Evolutionary conservation across 2,113 vertebrate species (phyloP).

Genomic region (Phoxinus phoxinus): DNA sequence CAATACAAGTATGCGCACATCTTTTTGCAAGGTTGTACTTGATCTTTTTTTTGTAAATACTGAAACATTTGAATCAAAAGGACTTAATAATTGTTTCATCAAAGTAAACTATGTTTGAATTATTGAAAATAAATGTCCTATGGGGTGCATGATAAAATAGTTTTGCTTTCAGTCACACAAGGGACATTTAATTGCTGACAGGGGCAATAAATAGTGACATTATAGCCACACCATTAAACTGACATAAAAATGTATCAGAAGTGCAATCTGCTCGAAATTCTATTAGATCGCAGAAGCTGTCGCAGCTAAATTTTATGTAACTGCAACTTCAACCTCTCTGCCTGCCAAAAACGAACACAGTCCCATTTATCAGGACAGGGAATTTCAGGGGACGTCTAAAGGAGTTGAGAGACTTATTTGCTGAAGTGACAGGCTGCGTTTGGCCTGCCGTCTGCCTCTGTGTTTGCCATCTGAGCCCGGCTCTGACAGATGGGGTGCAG

Average conservation of each 20-base stretch:
- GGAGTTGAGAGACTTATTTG: constrained; percentile 61
- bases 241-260: constrained; percentile 10
- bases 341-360: constrained; percentile 55
- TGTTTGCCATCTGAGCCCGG: constrained; percentile 59
- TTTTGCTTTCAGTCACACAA: background rate
- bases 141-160: background rate
- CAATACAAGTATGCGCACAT: too few species aligned
- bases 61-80: background rate
- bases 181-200: background rate
- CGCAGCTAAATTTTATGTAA: constrained; percentile 46
- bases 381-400: constrained; percentile 61
- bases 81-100: background rate
- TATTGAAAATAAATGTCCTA: background rate
- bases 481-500: constrained; percentile 61
- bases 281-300: constrained; percentile 1
- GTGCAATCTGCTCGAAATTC: constrained; percentile 2
- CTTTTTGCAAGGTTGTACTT: too few species aligned
- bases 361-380: constrained; percentile 66
- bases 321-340: constrained; percentile 22
- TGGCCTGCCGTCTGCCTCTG: constrained; percentile 19
- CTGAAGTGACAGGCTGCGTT: constrained; percentile 53
- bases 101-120: background rate
- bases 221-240: background rate
- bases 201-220: background rate
- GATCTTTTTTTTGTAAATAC: too few species aligned